Evolutionary conservation across 2,888 invertebrate genomes (phyloP).

Genomic region (Creontiades dilutus): DNA sequence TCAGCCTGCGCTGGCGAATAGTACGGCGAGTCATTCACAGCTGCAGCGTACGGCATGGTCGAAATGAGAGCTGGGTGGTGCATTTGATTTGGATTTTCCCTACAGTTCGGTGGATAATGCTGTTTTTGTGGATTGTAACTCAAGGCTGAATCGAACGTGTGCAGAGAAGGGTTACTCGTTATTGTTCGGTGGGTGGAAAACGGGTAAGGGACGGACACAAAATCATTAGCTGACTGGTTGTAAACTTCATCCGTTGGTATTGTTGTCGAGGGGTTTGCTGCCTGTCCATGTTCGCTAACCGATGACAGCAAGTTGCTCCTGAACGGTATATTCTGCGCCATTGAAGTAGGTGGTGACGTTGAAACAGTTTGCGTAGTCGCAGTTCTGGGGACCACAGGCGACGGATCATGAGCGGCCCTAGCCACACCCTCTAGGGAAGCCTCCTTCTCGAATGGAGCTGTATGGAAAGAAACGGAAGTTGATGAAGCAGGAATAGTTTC

Average conservation of each 20-base stretch:
- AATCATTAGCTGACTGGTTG: background rate
- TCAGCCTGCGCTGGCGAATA: background rate
- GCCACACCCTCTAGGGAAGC: background rate
- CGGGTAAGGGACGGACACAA: background rate
- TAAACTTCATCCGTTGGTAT: background rate
- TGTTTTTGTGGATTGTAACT: background rate
- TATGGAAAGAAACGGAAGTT: background rate
- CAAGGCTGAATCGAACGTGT: background rate
- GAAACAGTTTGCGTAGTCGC: background rate
- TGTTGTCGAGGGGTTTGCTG: background rate
- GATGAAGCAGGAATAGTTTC: background rate
- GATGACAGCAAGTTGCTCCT: background rate
- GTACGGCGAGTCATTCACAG: background rate
- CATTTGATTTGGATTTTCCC: background rate
- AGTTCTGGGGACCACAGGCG: background rate
- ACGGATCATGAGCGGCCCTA: background rate
- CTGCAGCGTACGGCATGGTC: background rate
- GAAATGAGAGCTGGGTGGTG: conserved; percentile 7
- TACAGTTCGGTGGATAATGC: background rate
- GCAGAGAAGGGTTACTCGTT: background rate
- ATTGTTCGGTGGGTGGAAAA: background rate
- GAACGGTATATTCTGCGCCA: background rate
- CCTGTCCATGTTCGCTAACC: background rate
- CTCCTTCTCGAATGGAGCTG: background rate
- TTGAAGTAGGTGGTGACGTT: background rate